Evolutionary conservation across 2,888 invertebrate genomes (phyloP), one percentile per base, ranked within the genome.

Genomic region (Dusona sp.): DNA sequence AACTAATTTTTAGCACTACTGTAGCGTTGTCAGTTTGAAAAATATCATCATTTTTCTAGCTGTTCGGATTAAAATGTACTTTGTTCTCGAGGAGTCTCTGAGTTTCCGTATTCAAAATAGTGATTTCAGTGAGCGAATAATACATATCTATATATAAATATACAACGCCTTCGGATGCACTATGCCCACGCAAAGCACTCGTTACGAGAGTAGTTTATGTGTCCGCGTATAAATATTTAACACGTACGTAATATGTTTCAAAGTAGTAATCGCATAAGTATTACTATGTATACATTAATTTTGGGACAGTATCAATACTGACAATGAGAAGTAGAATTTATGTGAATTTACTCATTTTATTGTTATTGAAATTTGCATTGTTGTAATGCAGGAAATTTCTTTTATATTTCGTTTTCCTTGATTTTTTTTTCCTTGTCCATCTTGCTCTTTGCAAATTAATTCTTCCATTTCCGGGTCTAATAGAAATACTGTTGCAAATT

Each of bases 191-290:
- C 86, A 16, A 61, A 65, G 42, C 13, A 83, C 86, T 86, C 86
- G 86, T 86, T 86, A 86, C 77, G 38, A 67, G 80, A 73, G 72
- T 83, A 77, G 80, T 86, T 86, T 86, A 86, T 86, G 86, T 45
- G 72, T 86, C 86, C 86, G 86, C 86, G 51, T 83, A 86, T 86
- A 86, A 86, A 86, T 80, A 80, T 83, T 85, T 74, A 81, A 81
- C 73, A 61, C 57, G 64, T 54, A 42, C 51, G 61, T 80, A 72
- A 48, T 61, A 51, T 51, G 73, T 54, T 67, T 81, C 74, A 74
- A 74, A 36, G 80, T 70, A 29, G 54, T 42, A 61, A 65, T 38
- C 54, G 54, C 48, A 48, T n/a, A 64, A 64, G 36, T 54, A 74
- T 81, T 42, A 74, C 80, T 51, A 45, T 72, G 33, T 54, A 19